phyloP scores from a whole-genome alignment of 2,113 vertebrate genomes.

The Hepsetus odoe region DNA sequence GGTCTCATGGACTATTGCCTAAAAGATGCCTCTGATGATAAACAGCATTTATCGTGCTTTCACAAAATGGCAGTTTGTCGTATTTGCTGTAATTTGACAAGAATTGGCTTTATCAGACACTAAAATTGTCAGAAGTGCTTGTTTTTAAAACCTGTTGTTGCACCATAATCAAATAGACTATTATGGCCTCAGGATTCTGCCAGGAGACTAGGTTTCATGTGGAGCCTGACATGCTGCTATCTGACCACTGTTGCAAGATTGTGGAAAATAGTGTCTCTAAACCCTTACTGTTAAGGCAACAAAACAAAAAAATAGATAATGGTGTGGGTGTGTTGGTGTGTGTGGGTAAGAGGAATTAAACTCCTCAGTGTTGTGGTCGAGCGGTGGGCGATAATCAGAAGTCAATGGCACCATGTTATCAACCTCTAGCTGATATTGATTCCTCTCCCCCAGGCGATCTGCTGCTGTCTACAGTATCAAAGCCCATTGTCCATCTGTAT shows the following conservation, averaged over 20 bases:
- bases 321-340: constrained; percentile 17
- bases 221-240: background rate
- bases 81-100: background rate
- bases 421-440: constrained; percentile 53
- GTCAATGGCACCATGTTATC: constrained; percentile 53
- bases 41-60: too few species aligned
- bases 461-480: constrained; percentile 42
- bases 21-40: constrained; percentile 1
- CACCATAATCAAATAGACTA: background rate
- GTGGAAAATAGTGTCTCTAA: constrained; percentile 15
- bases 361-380: constrained; percentile 38
- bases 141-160: background rate
- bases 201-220: constrained; percentile 33
- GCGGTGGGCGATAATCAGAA: constrained; percentile 45
- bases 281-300: background rate
- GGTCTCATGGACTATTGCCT: constrained; percentile 1
- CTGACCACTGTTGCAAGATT: constrained; percentile 8
- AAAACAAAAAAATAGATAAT: background rate
- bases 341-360: constrained; percentile 29
- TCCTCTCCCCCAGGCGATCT: constrained; percentile 39
- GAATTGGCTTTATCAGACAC: background rate
- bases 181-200: background rate
- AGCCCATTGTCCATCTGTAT: constrained; percentile 42
- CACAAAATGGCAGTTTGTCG: too few species aligned
- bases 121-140: background rate